Base-by-base conservation (phyloP, 2,888 invertebrate genomes). In the Heliconius ismenius region DNA sequence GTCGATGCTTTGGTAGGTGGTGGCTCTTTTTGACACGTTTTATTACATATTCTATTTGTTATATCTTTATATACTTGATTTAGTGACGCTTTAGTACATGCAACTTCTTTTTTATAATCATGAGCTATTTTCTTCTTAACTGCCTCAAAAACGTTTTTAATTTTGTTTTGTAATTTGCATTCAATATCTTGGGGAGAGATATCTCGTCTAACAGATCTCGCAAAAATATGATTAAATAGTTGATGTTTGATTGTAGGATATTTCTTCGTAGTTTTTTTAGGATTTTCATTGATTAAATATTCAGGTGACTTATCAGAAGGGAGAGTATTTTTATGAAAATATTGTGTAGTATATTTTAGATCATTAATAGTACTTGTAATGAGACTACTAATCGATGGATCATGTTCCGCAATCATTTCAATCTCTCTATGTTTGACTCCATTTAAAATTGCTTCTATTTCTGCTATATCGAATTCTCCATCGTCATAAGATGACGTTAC, bases 381-480 rank as follows among this genome's bases (percentile, higher is more conserved):
- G 9, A 89, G 78, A 36, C 85, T 84, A 6, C 83, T 80, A 1
- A 88, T 54, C 10, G 81, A 77, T n/a, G 87, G 86, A 36, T 76
- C 85, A 70, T 88, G 85, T 75, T 84, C 83, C 13, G 83, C 74
- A 18, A 88, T 81, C 79, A 84, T 86, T 76, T 86, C 78, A 36
- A 87, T 79, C 3, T 88, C 86, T 80, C 84, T 88, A 24, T 82
- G 77, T 83, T 91, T 91, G 21, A 90, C 87, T 77, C 87, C 83
- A 76, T 88, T 85, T 0, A 92, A 83, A 64, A 91, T 75, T 26
- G 78, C 81, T 83, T 92, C 91, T 69, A 92, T 85, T 78, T 87
- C 84, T 4, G 85, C 86, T 13, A 89, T 89, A 1, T 84, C 86
- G 18, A 73, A 62, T 9, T 76, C 64, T 13, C 49, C 28, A 49